phyloP scores from a whole-genome alignment of 2,888 invertebrate genomes.

The Leptopilina drosophilae region DNA sequence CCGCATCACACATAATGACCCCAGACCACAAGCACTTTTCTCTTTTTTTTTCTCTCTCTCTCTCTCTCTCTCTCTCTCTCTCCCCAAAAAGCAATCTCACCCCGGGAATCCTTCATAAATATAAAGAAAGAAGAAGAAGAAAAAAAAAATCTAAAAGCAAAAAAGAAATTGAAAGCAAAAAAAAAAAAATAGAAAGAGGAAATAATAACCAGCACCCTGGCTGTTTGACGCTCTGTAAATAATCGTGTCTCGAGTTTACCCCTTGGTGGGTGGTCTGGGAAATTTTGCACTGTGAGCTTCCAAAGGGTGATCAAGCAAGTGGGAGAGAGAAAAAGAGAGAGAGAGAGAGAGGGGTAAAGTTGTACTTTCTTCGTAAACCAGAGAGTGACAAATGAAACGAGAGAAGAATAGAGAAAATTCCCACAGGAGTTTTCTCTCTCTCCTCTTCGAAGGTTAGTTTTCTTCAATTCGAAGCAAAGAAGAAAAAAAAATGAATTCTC shows the following conservation, averaged over 20 bases:
- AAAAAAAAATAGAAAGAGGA: conserved; percentile 44
- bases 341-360: not conserved
- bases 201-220: conserved; percentile 49
- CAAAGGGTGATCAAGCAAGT: conserved; percentile 27
- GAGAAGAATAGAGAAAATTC: conserved; percentile 23
- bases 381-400: conserved; percentile 28
- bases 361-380: conserved; percentile 24
- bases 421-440: not conserved
- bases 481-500: not conserved
- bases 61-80: conserved; percentile 49
- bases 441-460: conserved; percentile 1
- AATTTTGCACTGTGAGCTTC: conserved; percentile 10
- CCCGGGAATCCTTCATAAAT: conserved; percentile 45
- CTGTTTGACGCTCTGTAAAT: conserved; percentile 55
- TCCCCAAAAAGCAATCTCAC: conserved; percentile 57
- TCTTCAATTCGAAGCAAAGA: conserved; percentile 25
- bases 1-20: conserved; percentile 54
- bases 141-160: not conserved
- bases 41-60: conserved; percentile 50
- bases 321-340: not conserved
- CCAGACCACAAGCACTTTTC: conserved; percentile 47
- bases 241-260: conserved; percentile 51
- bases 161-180: conserved; percentile 29
- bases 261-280: conserved; percentile 35
- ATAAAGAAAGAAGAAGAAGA: conserved; percentile 12